Conservation (phyloP, 1,140 invertebrate species). For the Hetaerina americana region DNA sequence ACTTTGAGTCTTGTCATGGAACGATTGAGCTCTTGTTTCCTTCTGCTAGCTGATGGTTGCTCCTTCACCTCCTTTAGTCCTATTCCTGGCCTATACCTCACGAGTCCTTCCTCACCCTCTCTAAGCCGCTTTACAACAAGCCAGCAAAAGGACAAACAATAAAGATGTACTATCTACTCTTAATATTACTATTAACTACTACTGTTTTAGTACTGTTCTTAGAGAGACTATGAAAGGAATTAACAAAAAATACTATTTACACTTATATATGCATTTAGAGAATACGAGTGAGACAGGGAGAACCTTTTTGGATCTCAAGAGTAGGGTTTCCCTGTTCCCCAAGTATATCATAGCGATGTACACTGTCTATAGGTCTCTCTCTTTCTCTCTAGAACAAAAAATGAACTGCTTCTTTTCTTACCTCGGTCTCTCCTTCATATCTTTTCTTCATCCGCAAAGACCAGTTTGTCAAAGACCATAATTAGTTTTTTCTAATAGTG, state of each 20-base stretch:
- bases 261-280: not conserved
- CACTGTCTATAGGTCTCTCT: not conserved
- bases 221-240: not conserved
- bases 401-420: not conserved
- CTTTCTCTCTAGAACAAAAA: not conserved
- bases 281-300: not conserved
- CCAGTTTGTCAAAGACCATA: not conserved
- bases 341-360: not conserved
- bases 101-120: not conserved
- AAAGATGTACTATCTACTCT: not conserved
- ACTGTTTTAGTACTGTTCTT: not conserved
- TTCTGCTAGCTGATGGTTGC: not conserved
- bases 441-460: not conserved
- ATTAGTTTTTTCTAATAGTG: slow-evolving; percentile 1
- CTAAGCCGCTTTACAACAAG: not conserved
- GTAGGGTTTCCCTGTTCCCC: not conserved
- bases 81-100: not conserved
- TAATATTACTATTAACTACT: slow-evolving; percentile 1
- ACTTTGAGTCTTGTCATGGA: not conserved
- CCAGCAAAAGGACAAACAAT: not conserved
- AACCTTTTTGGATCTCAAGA: not conserved
- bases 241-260: slow-evolving; percentile 1
- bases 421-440: not conserved
- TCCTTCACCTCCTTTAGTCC: not conserved
- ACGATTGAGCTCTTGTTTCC: not conserved